These are phyloP conservation scores for Cherax quadricarinatus DNA, from an alignment of 1,140 invertebrate species.

Conservation along the genomic window DNA sequence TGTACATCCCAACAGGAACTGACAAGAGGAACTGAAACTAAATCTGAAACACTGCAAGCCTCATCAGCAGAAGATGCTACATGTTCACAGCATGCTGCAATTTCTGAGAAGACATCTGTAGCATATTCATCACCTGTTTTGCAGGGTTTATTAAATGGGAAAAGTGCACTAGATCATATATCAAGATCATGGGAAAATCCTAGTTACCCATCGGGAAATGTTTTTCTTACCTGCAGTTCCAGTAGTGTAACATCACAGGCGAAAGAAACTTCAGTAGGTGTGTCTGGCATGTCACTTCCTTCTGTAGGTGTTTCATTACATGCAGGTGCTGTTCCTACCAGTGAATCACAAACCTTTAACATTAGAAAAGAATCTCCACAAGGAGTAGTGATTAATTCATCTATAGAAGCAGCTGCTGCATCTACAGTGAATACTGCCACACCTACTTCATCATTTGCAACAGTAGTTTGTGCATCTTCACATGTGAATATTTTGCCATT, in stretches of 20 bases:
- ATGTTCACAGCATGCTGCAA: background rate
- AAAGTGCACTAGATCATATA: background rate
- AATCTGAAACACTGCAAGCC: background rate
- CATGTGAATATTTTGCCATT: background rate
- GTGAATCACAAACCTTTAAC: background rate
- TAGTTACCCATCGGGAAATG: background rate
- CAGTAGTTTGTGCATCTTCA: background rate
- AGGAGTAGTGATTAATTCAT: background rate
- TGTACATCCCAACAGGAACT: background rate
- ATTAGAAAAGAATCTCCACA: background rate
- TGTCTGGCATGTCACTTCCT: background rate
- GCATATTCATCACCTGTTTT: background rate
- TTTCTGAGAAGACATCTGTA: background rate
- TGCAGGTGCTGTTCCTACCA: background rate
- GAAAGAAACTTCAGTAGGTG: background rate
- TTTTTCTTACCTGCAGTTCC: background rate
- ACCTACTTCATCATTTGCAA: background rate
- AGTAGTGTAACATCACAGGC: background rate
- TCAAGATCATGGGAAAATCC: background rate
- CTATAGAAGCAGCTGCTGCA: background rate
- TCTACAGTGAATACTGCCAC: background rate
- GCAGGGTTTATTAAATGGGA: background rate
- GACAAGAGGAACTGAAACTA: background rate
- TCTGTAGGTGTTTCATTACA: background rate
- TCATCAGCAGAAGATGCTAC: background rate